These are phyloP conservation scores for Rhamphomyia laevipes DNA, from an alignment of 2,888 invertebrate genomes.

Conservation along the genomic window DNA sequence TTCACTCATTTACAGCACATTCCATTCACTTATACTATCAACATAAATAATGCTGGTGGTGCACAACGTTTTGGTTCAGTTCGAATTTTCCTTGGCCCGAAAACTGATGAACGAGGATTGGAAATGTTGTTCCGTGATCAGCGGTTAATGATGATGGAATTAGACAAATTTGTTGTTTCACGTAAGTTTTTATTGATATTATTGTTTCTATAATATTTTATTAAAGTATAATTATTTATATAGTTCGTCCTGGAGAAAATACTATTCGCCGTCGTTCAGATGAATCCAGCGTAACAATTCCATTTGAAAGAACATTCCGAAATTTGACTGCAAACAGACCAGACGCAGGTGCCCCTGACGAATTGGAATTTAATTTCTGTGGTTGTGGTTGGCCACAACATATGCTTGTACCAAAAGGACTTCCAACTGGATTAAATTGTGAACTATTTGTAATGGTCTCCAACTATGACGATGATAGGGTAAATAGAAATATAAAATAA, in stretches of 20 bases:
- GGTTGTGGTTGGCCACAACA: slow-evolving; percentile 84
- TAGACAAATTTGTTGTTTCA: slow-evolving; percentile 51
- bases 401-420: slow-evolving; percentile 64
- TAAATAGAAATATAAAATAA: slow-evolving; percentile 15
- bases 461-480: slow-evolving; percentile 53
- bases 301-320: slow-evolving; percentile 70
- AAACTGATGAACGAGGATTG: slow-evolving; percentile 51
- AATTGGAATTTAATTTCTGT: slow-evolving; percentile 63
- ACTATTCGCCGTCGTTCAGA: slow-evolving; percentile 51
- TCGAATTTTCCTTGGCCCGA: slow-evolving; percentile 55
- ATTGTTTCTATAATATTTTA: not conserved
- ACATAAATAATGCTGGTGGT: slow-evolving; percentile 45
- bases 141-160: slow-evolving; percentile 50
- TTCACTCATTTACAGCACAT: slow-evolving; percentile 68
- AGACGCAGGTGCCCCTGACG: slow-evolving; percentile 39
- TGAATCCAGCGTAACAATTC: slow-evolving; percentile 71
- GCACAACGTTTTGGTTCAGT: slow-evolving; percentile 46
- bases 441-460: slow-evolving; percentile 68
- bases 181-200: slow-evolving; percentile 38
- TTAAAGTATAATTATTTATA: slow-evolving; percentile 5
- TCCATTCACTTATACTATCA: slow-evolving; percentile 55
- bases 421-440: slow-evolving; percentile 48
- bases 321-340: slow-evolving; percentile 52
- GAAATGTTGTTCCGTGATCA: slow-evolving; percentile 49
- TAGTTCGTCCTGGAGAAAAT: slow-evolving; percentile 57